These are phyloP conservation scores for Oreochromis aureus DNA, from an alignment of 2,113 vertebrate species.

Conservation along the genomic window DNA sequence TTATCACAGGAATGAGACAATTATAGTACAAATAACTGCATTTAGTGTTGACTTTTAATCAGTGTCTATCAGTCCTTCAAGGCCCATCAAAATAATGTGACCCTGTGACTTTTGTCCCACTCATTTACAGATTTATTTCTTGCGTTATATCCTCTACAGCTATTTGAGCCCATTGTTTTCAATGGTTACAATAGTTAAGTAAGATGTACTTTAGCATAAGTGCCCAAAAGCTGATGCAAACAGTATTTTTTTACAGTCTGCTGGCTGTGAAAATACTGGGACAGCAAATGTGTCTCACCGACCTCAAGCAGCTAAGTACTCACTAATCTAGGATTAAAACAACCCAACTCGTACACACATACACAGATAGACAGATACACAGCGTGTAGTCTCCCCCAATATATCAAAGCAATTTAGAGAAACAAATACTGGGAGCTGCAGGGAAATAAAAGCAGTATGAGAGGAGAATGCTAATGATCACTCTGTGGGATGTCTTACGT, in stretches of 20 bases:
- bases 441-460: constrained; percentile 16
- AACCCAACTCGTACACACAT: not conserved
- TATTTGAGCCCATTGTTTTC: not conserved
- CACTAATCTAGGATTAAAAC: not conserved
- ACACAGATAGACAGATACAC: not conserved
- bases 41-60: not conserved
- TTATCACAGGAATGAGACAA: not conserved
- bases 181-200: not conserved
- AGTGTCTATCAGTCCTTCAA: not conserved
- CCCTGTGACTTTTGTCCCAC: too few relatives aligned
- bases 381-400: not conserved
- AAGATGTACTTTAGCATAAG: not conserved
- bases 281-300: not conserved
- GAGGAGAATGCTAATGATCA: not conserved
- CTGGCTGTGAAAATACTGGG: not conserved
- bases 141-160: not conserved
- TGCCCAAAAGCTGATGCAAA: not conserved
- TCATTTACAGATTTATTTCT: not conserved
- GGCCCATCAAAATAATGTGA: not conserved
- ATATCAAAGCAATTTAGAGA: constrained; percentile 3
- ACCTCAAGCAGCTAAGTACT: not conserved
- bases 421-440: not conserved
- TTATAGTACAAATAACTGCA: not conserved
- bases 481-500: not conserved
- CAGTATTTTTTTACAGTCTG: not conserved